phyloP scores from a whole-genome alignment of 2,113 vertebrate genomes.

The Oxygymnocypris stewartii region DNA sequence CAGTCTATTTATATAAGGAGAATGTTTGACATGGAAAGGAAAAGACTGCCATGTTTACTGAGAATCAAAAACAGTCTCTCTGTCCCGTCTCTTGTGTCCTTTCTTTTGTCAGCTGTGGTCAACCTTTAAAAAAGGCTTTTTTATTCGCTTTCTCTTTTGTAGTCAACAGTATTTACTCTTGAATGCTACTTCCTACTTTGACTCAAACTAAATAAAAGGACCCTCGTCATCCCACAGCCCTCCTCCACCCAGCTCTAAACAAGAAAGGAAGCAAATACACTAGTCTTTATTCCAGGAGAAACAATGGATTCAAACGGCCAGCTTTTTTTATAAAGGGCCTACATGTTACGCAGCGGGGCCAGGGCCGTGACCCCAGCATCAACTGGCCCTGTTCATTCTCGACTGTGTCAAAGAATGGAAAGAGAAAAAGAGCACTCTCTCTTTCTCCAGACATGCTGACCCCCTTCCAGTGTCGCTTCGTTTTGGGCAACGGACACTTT shows the following conservation, averaged over 20 bases:
- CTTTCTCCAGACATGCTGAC: not conserved
- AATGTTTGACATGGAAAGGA: conserved; percentile 27
- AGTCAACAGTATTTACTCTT: conserved; percentile 1
- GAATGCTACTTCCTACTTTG: not conserved
- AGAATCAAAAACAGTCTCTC: not conserved
- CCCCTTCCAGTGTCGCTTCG: conserved; percentile 21
- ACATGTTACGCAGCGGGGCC: not conserved
- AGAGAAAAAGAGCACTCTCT: conserved; percentile 40
- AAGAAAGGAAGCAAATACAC: not conserved
- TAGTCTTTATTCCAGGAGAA: not conserved
- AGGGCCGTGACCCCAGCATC: not conserved
- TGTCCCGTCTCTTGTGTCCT: not conserved
- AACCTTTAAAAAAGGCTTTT: not conserved
- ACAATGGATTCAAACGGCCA: not conserved
- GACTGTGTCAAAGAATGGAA: not conserved
- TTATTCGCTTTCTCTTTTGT: conserved; percentile 18
- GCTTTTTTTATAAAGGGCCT: not conserved
- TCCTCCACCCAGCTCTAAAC: conserved; percentile 5
- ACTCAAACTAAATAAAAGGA: not conserved
- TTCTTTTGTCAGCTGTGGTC: conserved; percentile 30
- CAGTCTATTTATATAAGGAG: conserved; percentile 16
- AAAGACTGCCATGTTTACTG: conserved; percentile 7
- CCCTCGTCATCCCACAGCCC: not conserved
- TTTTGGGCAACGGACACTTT: conserved; percentile 66
- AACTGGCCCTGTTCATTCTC: not conserved